A percentile compares a stretch with the other conserved stretches of the same genome.
These are phyloP conservation scores for Leiothrix lutea DNA, from an alignment of 2,113 vertebrate genomes.

Conservation along the genomic window DNA sequence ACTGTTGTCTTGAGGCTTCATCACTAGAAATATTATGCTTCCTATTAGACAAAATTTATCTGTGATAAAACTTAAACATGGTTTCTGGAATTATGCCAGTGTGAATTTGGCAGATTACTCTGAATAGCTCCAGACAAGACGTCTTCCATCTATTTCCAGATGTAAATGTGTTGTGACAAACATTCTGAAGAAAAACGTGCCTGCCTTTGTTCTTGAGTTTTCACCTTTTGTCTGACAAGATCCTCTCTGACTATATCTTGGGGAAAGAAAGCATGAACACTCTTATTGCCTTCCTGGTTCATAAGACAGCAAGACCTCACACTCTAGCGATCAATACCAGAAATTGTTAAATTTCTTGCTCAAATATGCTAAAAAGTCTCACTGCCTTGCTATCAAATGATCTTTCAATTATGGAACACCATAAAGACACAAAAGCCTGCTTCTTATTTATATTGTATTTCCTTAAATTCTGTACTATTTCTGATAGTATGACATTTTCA, in stretches of 20 bases:
- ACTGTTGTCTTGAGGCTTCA: not conserved
- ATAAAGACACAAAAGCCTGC: not conserved
- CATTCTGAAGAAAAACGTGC: not conserved
- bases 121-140: not conserved
- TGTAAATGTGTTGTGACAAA: not conserved
- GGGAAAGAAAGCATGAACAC: fast-evolving
- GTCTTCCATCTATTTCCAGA: not conserved
- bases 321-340: not conserved
- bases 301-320: not conserved
- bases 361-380: not conserved
- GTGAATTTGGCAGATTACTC: not conserved
- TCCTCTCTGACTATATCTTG: not conserved
- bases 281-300: not conserved
- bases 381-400: not conserved
- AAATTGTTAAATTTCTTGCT: not conserved
- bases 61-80: not conserved
- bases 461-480: not conserved
- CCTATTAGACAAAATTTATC: not conserved
- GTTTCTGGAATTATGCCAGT: not conserved
- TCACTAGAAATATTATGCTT: not conserved
- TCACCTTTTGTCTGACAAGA: not conserved
- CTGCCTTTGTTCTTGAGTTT: not conserved
- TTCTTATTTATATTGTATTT: not conserved
- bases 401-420: not conserved
- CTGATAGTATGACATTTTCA: not conserved